These are phyloP conservation scores for Grus americana DNA, from an alignment of 2,113 vertebrate genomes.

Conservation along the genomic window DNA sequence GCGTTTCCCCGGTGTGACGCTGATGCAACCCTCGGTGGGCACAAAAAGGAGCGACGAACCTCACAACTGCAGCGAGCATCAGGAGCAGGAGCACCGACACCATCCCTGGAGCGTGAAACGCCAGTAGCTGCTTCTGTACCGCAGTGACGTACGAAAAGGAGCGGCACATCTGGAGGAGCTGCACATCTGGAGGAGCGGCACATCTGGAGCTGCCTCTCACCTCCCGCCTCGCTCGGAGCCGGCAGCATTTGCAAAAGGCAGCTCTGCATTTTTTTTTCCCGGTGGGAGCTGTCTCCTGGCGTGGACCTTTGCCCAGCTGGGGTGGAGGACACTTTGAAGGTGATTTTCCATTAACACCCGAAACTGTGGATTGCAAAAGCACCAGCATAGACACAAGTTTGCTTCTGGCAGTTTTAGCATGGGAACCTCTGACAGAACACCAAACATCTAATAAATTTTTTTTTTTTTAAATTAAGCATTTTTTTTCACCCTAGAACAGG, in stretches of 20 bases:
- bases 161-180: background rate
- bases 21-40: background rate
- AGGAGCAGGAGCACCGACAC: background rate
- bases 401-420: background rate
- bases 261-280: background rate
- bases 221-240: background rate
- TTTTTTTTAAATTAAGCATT: background rate
- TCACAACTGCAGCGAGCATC: background rate
- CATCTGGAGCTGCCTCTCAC: background rate
- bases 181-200: background rate
- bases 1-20: accelerated
- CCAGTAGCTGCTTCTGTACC: background rate
- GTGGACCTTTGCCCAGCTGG: background rate
- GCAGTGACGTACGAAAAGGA: background rate
- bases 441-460: background rate
- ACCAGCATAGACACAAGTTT: accelerated
- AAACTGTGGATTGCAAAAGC: background rate
- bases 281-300: background rate
- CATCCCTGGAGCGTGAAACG: accelerated
- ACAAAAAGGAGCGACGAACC: background rate
- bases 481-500: background rate
- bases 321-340: background rate
- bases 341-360: background rate
- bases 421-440: background rate
- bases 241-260: background rate